Evolutionary conservation across 2,113 vertebrate species (phyloP), one percentile per base, ranked within the genome.

Genomic region (Meriones unguiculatus): DNA sequence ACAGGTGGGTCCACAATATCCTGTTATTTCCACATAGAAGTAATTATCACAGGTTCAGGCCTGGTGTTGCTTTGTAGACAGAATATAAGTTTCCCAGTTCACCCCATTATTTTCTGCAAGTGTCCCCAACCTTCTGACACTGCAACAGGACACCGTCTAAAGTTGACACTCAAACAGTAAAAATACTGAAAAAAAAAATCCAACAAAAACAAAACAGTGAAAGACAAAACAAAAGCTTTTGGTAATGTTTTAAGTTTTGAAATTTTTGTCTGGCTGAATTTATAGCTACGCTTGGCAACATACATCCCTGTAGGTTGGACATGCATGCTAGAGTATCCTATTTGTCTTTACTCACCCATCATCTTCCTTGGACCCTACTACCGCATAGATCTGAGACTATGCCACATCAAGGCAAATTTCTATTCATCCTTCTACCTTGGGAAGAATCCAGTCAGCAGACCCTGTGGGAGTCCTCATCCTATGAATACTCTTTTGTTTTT

Each of bases 1-100:
- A 30, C 5, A 18, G 8, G 4, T 0, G 0, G 28, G 14, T 14
- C 59, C 13, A 46, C 38, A 22, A 10, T 28, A 25, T 18, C 7
- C 20, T n/a, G 64, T 50, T 18, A 1, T 13, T 46, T 35, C 54
- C 15, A 22, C 10, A 7, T 15, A 30, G 84, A 65, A 65, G 38
- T 13, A 20, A 2, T 15, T 10, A 4, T 7, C n/a, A 20, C 7
- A 38, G 54, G 1, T 18, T n/a, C 2, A 1, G 13, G 22, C 2
- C 54, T 4, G 2, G 10, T 1, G 20, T n/a, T 65, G 20, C 30
- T 25, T 28, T 38, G 18, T 4, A 50, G 25, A 30, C 5, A 22
- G 10, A n/a, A 64, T 7, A 1, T 0, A 12, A 20, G 5, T 28
- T n/a, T 22, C 73, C 78, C 30, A 4, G 15, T 11, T 30, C 10